Base-by-base conservation (phyloP, 2,113 vertebrate species). In the human (Homo sapiens) region DNA sequence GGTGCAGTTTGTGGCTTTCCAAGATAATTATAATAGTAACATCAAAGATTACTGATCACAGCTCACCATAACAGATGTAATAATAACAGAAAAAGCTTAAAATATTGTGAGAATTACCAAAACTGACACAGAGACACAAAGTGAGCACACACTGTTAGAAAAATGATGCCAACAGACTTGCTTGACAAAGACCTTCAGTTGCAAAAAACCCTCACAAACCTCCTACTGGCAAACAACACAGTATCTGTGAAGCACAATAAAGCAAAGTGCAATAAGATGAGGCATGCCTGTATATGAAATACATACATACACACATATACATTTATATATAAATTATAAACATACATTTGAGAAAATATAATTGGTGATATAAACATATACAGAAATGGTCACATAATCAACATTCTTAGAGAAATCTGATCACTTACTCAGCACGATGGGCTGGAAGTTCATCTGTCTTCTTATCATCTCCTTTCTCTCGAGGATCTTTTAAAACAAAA, bases 371-470 rank as follows among this genome's bases (percentile, higher is more conserved):
- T 12, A 86, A 38, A 64, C 32, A 76, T 6, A 48, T 20, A 38
- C 7, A 52, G 38, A 57, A n/a, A 73, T 48, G 72, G 17, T 16
- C 59, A 87, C n/a, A 57, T 48, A 45, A 48, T 48, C 64, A 48
- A 22, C 64, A 78, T 61, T 82, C 75, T 76, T 80, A 87, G 32
- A 80, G 45, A 93, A 96, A 68, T 16, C 0, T 25, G 32, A 92
- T 84, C 93, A 90, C 98, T 99, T 99, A 99, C 99, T 99, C 99
- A 93, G 98, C 98, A 98, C 98, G 98, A 97, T 99, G 99, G 70
- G 98, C 97, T 8, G 90, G 98, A 52, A 98, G 92, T 73, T 97
- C 72, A 22, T 97, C 93, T 89, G 97, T 81, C 85, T 97, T 98
- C 93, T 97, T 97, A 52, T 97, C 98, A 59, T 98, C 97, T 1